Conservation (phyloP, 2,113 vertebrate species). For the Motacilla tschutschensis region DNA sequence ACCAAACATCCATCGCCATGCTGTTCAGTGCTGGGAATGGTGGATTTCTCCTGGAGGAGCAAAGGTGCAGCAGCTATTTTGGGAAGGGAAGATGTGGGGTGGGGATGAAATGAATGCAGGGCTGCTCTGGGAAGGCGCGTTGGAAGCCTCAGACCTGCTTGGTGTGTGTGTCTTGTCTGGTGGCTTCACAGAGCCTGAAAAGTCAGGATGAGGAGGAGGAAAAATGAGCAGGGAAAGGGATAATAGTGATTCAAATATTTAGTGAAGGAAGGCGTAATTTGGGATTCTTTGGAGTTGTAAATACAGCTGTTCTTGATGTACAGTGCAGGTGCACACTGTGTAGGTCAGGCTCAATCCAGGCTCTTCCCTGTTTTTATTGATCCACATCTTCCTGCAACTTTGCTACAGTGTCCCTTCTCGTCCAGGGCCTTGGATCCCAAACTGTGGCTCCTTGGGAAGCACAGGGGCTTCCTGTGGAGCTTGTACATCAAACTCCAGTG, state of each 20-base stretch:
- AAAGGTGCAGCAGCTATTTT: neutral
- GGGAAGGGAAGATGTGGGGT: neutral
- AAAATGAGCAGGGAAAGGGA: neutral
- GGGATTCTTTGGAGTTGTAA: neutral
- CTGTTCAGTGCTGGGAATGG: neutral
- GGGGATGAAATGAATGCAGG: neutral
- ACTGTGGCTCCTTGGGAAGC: rapidly evolving
- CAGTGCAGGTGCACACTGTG: neutral
- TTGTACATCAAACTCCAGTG: rapidly evolving
- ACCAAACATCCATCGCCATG: neutral
- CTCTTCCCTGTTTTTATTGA: neutral
- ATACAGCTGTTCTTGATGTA: rapidly evolving
- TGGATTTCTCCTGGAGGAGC: neutral
- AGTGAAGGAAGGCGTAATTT: neutral
- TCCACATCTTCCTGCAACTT: neutral
- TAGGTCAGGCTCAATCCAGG: neutral
- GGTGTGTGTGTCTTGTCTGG: rapidly evolving
- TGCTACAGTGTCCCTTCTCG: neutral
- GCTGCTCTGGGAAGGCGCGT: neutral
- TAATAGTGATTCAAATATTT: neutral
- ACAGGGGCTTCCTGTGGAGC: rapidly evolving
- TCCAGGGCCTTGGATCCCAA: neutral
- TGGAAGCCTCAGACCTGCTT: neutral
- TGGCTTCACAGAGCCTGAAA: neutral
- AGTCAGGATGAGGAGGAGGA: neutral